A percentile compares a stretch with the other conserved stretches of the same genome.
Conservation (phyloP, 2,888 invertebrate species). For the Papilio elwesi region DNA sequence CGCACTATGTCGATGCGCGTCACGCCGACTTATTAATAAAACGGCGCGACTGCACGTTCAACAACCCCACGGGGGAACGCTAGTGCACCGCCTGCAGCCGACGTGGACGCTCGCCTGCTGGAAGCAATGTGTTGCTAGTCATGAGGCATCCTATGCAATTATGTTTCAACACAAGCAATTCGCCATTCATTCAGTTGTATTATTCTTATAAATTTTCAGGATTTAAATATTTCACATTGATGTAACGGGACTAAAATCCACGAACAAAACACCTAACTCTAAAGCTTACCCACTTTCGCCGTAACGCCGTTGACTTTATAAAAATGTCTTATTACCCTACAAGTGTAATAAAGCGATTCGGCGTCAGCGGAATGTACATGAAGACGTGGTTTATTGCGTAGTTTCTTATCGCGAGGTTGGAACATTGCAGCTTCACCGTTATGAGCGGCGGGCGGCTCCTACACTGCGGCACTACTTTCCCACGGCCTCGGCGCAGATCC, state of each 20-base stretch:
- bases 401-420: slow-evolving; percentile 21
- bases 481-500: slow-evolving; percentile 68
- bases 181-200: too few relatives aligned
- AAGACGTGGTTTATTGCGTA: slow-evolving; percentile 19
- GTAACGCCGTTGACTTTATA: slow-evolving; percentile 6
- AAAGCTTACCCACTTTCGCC: slow-evolving; percentile 5
- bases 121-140: neutral
- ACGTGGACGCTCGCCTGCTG: neutral
- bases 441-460: slow-evolving; percentile 56
- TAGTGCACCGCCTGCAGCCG: slow-evolving; percentile 1
- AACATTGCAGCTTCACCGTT: slow-evolving; percentile 59
- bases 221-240: too few relatives aligned
- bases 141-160: too few relatives aligned
- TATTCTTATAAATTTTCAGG: too few relatives aligned
- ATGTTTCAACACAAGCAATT: too few relatives aligned
- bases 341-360: slow-evolving; percentile 21
- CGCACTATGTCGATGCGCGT: slow-evolving; percentile 75
- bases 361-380: slow-evolving; percentile 5
- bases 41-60: slow-evolving; percentile 70
- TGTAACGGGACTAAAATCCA: too few relatives aligned
- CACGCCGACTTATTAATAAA: slow-evolving; percentile 82
- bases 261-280: neutral
- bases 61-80: slow-evolving; percentile 68
- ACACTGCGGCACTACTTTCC: slow-evolving; percentile 57
- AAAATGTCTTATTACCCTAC: slow-evolving; percentile 9